phyloP scores from a whole-genome alignment of 2,113 vertebrate genomes.

The Nansenia antarctica region DNA sequence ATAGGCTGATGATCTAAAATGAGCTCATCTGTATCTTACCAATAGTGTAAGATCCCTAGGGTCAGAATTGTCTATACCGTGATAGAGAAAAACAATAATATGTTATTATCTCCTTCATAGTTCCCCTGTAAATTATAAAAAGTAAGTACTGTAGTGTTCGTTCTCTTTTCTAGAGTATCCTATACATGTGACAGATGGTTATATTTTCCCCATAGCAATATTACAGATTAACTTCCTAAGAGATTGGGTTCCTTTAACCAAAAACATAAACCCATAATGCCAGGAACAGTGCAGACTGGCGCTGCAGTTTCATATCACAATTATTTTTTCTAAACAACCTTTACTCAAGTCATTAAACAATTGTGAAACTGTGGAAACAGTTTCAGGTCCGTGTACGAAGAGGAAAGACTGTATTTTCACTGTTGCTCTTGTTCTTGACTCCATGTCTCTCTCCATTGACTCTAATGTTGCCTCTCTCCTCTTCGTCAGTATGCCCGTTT shows the following conservation, averaged over 20 bases:
- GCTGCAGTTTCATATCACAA: neutral
- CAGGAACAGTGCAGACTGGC: no score
- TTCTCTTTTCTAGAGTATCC: no score
- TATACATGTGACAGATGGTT: no score
- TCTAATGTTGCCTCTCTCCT: constrained; percentile 6
- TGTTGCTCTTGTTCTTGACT: neutral
- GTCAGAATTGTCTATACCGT: no score
- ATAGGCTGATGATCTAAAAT: no score
- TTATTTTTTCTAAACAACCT: neutral
- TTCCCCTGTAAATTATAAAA: no score
- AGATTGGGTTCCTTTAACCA: neutral
- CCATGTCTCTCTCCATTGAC: neutral
- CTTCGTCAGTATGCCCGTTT: constrained; percentile 88
- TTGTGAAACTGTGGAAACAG: neutral
- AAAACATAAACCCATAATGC: no score
- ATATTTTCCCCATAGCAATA: neutral
- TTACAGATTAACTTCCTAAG: neutral
- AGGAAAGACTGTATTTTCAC: neutral
- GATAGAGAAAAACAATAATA: no score
- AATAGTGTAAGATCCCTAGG: neutral
- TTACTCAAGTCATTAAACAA: neutral
- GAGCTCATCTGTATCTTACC: neutral
- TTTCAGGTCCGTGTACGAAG: neutral
- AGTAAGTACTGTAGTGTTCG: no score
- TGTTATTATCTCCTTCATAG: no score